These are phyloP conservation scores for Acanthopleura granulata DNA, from an alignment of 2,888 invertebrate species.

Conservation along the genomic window DNA sequence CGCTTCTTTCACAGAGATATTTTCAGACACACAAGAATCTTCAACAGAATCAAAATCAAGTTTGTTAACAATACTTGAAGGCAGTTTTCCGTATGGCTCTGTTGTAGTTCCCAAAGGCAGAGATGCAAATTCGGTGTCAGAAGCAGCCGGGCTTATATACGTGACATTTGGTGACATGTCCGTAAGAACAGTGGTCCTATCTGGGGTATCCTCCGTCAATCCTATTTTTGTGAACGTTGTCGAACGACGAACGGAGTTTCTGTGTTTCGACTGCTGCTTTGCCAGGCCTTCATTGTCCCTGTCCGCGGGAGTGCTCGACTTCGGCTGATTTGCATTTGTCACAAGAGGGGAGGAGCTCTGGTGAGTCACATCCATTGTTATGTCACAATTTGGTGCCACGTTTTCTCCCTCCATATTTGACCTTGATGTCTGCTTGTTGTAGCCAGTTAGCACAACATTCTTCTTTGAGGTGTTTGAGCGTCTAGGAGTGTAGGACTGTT, in stretches of 20 bases:
- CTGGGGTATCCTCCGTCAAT: neutral
- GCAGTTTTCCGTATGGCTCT: too few relatives aligned
- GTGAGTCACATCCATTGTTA: too few relatives aligned
- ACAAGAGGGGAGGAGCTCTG: too few relatives aligned
- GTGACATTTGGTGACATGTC: neutral
- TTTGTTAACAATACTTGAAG: too few relatives aligned
- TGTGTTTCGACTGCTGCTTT: neutral
- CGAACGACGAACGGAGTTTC: neutral
- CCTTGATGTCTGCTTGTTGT: neutral
- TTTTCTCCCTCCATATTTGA: neutral
- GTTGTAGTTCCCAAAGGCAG: too few relatives aligned
- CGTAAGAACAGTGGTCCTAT: neutral
- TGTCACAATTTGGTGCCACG: neutral
- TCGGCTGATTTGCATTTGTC: too few relatives aligned
- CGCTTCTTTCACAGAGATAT: too few relatives aligned
- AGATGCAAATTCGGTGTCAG: neutral
- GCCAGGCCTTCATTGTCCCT: too few relatives aligned
- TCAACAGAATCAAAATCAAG: too few relatives aligned
- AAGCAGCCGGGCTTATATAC: neutral
- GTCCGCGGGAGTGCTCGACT: too few relatives aligned
- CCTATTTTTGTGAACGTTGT: slow-evolving; percentile 5
- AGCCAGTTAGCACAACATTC: neutral
- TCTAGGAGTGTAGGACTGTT: slow-evolving; percentile 49
- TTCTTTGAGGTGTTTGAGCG: neutral
- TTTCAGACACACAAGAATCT: too few relatives aligned